A percentile compares a stretch with the other conserved stretches of the same genome.
phyloP scores from a whole-genome alignment of 2,113 vertebrate species.

The Gadus chalcogrammus region DNA sequence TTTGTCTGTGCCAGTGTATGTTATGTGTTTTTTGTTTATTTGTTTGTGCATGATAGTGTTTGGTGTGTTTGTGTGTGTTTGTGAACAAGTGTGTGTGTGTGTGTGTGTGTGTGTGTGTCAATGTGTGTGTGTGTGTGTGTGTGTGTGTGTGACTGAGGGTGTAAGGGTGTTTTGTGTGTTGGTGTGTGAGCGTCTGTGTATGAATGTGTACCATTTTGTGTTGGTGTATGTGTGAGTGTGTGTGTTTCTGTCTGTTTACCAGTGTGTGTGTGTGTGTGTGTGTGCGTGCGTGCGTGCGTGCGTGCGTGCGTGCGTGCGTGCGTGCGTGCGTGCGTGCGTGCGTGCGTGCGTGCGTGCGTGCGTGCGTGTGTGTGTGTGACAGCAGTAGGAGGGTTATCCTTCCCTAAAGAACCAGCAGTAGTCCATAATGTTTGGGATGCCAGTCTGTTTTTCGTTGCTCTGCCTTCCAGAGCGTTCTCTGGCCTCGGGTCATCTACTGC shows the following conservation, averaged over 20 bases:
- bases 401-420: conserved; percentile 95
- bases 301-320: conserved; percentile 9
- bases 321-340: no score
- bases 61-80: no score
- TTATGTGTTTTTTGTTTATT: neutral
- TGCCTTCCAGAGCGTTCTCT: conserved; percentile 84
- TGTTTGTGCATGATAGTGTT: conserved; percentile 41
- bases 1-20: conserved; percentile 26
- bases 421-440: conserved; percentile 99
- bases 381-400: conserved; percentile 80
- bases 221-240: conserved; percentile 32
- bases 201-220: conserved; percentile 11
- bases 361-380: conserved; percentile 18
- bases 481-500: conserved; percentile 49
- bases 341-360: neutral
- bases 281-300: conserved; percentile 35
- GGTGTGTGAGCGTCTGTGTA: neutral
- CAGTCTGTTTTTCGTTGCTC: conserved; percentile 94
- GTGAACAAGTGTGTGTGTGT: neutral
- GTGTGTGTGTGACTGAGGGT: neutral
- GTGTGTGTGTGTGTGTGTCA: conserved; percentile 25
- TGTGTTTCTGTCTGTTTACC: neutral
- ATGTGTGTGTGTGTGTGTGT: conserved; percentile 31
- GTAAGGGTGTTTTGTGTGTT: neutral
- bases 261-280: neutral